Percentiles rank a stretch among this genome's conserved stretches.
These are phyloP conservation scores for Linyphia triangularis DNA, from an alignment of 2,888 invertebrate genomes.

Conservation along the genomic window DNA sequence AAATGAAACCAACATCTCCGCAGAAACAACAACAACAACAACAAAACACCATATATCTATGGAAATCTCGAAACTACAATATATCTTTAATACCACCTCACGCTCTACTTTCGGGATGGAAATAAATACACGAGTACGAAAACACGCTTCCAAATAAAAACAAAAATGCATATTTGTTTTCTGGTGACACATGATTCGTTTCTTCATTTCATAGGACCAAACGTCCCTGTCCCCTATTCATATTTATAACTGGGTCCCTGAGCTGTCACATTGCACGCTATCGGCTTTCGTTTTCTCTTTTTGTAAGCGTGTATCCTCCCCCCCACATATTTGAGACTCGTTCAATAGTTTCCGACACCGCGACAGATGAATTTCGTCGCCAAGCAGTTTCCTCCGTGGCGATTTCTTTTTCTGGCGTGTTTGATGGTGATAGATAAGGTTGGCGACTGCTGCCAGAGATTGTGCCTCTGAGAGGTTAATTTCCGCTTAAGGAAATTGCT, in stretches of 20 bases:
- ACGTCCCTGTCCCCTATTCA: conserved; percentile 64
- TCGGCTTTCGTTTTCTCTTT: conserved; percentile 25
- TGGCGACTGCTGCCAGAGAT: no score
- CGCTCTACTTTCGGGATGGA: conserved; percentile 15
- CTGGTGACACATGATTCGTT: conserved; percentile 69
- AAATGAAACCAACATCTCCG: background rate
- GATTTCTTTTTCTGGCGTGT: background rate
- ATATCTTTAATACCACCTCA: conserved; percentile 61
- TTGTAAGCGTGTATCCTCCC: conserved; percentile 20
- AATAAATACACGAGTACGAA: conserved; percentile 44
- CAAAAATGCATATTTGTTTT: conserved; percentile 19
- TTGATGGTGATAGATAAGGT: background rate
- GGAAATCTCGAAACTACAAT: conserved; percentile 47
- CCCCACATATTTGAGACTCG: conserved; percentile 8
- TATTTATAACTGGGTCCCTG: conserved; percentile 68
- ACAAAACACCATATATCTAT: conserved; percentile 58
- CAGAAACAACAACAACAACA: no score
- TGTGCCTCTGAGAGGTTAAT: no score
- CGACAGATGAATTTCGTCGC: conserved; percentile 30
- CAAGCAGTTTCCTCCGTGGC: background rate
- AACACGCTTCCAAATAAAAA: conserved; percentile 1
- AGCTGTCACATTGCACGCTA: conserved; percentile 58
- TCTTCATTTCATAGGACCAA: conserved; percentile 61
- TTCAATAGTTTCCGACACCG: conserved; percentile 7
- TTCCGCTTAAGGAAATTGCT: no score